Evolutionary conservation across 2,113 vertebrate genomes (phyloP).

Genomic region (Phyllostomus hastatus): DNA sequence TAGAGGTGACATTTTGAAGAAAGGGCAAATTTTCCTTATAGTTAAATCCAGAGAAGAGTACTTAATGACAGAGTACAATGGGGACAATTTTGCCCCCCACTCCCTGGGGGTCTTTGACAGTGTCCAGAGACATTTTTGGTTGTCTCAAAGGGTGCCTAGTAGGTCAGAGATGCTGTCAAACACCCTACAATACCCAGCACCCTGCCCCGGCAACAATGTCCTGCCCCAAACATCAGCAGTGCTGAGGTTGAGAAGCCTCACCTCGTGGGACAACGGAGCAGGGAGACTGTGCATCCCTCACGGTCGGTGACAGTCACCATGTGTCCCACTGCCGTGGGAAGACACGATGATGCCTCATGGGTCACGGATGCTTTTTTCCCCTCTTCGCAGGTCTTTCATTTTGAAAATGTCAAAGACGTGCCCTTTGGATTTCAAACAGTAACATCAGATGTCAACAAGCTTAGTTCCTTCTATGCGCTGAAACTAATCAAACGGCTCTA

Average conservation of each 20-base stretch:
- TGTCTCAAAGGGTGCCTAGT: neutral
- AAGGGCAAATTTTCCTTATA: neutral
- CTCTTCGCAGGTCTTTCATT: constrained; percentile 82
- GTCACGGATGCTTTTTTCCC: neutral
- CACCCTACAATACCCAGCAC: fast-evolving
- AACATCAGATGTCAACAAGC: constrained; percentile 83
- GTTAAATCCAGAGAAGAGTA: neutral
- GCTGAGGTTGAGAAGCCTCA: neutral
- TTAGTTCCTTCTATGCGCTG: constrained; percentile 82
- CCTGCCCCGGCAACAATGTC: too few relatives aligned
- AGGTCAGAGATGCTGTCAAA: too few relatives aligned
- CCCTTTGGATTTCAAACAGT: constrained; percentile 86
- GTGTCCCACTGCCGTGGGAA: neutral
- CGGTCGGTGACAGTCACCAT: fast-evolving
- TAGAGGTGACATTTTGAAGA: neutral
- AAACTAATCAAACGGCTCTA: constrained; percentile 85
- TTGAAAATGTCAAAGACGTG: constrained; percentile 85
- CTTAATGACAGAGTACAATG: neutral
- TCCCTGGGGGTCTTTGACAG: too few relatives aligned
- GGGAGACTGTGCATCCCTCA: fast-evolving
- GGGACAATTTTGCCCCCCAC: neutral
- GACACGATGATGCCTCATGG: neutral
- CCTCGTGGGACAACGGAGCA: neutral
- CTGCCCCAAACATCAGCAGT: fast-evolving
- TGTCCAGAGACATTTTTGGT: neutral